Evolutionary conservation across 2,888 invertebrate genomes (phyloP).

Genomic region (Erynnis tages): DNA sequence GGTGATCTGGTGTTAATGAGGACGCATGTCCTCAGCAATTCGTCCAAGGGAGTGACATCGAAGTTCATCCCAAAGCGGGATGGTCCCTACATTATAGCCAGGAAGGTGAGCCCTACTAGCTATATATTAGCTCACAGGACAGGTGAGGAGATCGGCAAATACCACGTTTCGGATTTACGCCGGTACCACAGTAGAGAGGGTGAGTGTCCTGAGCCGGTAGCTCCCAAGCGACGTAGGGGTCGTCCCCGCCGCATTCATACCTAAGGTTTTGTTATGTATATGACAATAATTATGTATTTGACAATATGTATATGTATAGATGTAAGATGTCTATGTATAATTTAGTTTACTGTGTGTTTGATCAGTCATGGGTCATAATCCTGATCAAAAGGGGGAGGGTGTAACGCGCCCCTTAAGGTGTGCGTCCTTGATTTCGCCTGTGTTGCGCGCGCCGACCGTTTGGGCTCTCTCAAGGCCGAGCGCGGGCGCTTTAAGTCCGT

Average conservation of each 20-base stretch:
- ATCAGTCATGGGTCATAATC: not conserved
- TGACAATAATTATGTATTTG: no score
- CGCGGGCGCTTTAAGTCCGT: no score
- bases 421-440: no score
- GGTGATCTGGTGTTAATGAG: conserved; percentile 23
- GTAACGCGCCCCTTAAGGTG: not conserved
- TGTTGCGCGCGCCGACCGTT: no score
- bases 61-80: conserved; percentile 16
- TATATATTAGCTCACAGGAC: not conserved
- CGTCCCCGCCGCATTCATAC: no score
- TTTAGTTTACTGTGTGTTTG: not conserved
- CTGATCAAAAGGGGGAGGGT: not conserved
- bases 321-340: no score
- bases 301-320: no score
- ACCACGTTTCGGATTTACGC: not conserved
- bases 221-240: conserved; percentile 3
- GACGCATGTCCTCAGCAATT: conserved; percentile 14
- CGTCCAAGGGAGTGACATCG: conserved; percentile 18
- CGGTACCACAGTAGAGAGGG: not conserved
- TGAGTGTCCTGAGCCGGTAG: conserved; percentile 22
- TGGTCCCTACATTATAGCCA: conserved; percentile 13
- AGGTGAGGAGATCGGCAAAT: not conserved
- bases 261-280: no score
- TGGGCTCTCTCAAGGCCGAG: no score
- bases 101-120: conserved; percentile 8